Percentiles rank a stretch among this genome's conserved stretches.
These are phyloP conservation scores for Gambusia holbrooki DNA, from an alignment of 2,113 vertebrate species.

Conservation along the genomic window DNA sequence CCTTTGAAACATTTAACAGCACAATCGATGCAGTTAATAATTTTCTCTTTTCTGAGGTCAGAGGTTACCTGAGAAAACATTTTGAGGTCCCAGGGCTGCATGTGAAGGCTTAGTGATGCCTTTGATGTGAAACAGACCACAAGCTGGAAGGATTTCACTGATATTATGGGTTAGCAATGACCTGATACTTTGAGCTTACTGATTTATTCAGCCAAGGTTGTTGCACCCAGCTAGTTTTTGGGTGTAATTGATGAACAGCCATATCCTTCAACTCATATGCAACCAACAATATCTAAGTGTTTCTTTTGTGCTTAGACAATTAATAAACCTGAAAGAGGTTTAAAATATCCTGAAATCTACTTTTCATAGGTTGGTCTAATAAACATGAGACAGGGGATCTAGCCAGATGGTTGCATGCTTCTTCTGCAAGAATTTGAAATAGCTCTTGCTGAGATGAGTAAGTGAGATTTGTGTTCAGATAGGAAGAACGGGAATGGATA, in stretches of 20 bases:
- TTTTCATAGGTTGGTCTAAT: neutral
- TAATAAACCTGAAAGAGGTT: neutral
- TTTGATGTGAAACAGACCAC: neutral
- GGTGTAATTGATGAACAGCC: neutral
- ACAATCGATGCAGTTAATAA: neutral
- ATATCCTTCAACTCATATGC: neutral
- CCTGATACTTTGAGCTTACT: neutral
- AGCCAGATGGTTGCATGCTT: neutral
- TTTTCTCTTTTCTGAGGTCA: neutral
- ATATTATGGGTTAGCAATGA: conserved; percentile 14
- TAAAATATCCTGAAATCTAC: neutral
- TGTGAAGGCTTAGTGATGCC: neutral
- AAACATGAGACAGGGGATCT: neutral
- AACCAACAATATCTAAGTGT: neutral
- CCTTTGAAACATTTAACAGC: neutral
- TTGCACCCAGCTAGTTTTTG: neutral
- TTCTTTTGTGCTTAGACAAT: neutral
- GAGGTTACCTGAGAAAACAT: neutral
- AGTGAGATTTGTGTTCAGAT: neutral
- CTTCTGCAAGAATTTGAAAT: neutral
- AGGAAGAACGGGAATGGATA: neutral
- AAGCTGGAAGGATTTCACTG: neutral
- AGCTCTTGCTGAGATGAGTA: neutral
- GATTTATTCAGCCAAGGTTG: neutral
- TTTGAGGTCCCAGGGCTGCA: neutral